A percentile compares a stretch with the other conserved stretches of the same genome.
Conservation (phyloP, 1,140 invertebrate genomes). For the Procambarus virginalis region DNA sequence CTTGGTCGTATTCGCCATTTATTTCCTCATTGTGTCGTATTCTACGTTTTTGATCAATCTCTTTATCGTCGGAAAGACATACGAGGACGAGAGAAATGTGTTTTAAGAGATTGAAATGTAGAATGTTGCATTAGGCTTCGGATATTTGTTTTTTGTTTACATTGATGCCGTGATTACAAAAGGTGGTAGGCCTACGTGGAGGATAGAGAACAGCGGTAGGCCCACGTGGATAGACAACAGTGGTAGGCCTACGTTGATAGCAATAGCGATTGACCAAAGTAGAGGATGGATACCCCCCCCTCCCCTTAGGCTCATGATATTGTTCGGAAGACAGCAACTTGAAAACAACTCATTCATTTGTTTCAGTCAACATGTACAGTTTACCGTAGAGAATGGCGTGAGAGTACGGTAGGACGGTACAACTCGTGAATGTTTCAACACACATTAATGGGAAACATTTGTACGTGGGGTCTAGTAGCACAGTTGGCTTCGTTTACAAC, state of each 20-base stretch:
- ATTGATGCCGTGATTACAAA: not conserved
- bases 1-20: not conserved
- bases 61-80: not conserved
- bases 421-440: no score
- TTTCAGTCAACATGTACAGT: not conserved
- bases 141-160: no score
- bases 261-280: not conserved
- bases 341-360: no score
- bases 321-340: no score
- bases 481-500: no score
- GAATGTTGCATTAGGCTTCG: no score
- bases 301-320: no score
- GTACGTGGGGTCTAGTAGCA: no score
- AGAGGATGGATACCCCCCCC: not conserved
- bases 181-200: not conserved
- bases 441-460: no score
- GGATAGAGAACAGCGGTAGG: not conserved
- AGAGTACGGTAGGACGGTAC: no score
- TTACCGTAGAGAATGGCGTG: no score
- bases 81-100: not conserved
- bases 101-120: not conserved
- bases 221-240: not conserved
- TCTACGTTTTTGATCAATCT: conserved; percentile 20
- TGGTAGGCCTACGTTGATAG: no score
- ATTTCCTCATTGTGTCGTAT: not conserved